These are phyloP conservation scores for Rhea pennata DNA, from an alignment of 2,113 vertebrate species.

Conservation along the genomic window DNA sequence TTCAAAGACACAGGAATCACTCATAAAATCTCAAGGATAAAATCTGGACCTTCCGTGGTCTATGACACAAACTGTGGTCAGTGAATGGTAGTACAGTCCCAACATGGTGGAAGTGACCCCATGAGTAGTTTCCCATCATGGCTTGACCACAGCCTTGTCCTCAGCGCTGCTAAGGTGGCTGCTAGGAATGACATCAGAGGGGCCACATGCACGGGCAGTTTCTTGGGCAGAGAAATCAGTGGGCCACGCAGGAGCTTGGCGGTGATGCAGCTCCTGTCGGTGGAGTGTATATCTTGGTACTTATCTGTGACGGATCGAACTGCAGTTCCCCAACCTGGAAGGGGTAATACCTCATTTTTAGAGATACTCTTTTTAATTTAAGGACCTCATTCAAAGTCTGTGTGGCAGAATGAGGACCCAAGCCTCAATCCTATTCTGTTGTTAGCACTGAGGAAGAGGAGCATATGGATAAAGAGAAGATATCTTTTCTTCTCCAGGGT, in stretches of 20 bases:
- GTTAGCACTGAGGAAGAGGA: neutral
- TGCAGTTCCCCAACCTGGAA: neutral
- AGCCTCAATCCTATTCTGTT: neutral
- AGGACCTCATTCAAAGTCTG: neutral
- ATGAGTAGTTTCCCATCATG: neutral
- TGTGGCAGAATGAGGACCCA: neutral
- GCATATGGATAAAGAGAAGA: neutral
- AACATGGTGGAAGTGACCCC: neutral
- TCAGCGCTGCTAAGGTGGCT: neutral
- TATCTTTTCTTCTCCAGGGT: neutral
- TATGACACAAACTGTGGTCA: neutral
- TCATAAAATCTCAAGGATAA: conserved; percentile 10
- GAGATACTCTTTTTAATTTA: neutral
- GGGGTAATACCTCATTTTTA: neutral
- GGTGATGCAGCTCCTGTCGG: neutral
- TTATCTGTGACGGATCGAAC: neutral
- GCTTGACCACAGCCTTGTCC: neutral
- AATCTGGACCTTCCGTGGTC: neutral
- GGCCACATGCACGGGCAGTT: rapidly evolving
- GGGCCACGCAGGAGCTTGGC: neutral
- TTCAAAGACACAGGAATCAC: conserved; percentile 51
- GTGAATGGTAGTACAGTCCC: neutral
- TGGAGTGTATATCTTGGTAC: neutral
- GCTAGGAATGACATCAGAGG: neutral
- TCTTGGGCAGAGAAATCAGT: neutral